phyloP scores from a whole-genome alignment of 1,140 invertebrate genomes.

The Trichomalopsis sarcophagae region DNA sequence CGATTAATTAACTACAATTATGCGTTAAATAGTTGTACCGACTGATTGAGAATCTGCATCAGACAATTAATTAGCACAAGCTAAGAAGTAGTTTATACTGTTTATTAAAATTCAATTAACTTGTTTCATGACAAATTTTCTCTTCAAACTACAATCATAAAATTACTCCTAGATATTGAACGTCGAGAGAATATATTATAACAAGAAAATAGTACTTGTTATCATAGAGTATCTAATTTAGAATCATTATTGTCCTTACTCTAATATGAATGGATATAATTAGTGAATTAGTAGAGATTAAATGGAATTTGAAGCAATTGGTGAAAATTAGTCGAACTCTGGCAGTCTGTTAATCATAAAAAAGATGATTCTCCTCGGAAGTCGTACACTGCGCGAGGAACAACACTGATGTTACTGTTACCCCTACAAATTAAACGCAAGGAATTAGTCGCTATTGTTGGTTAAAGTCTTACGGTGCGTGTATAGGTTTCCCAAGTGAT shows the following conservation, averaged over 20 bases:
- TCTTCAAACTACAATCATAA: no score
- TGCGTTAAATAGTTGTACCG: no score
- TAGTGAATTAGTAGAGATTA: conserved; percentile 34
- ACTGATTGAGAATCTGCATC: no score
- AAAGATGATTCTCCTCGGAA: conserved; percentile 26
- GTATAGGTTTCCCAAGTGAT: background rate
- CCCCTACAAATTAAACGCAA: conserved; percentile 50
- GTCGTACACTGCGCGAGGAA: conserved; percentile 22
- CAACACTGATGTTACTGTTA: conserved; percentile 51
- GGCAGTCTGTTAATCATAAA: conserved; percentile 24
- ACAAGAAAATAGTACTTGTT: background rate
- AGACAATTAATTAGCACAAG: no score
- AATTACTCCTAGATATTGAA: no score
- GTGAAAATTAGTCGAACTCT: conserved; percentile 15
- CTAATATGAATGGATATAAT: background rate
- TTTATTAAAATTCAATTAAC: no score
- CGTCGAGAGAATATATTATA: background rate
- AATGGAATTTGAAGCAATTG: conserved; percentile 27
- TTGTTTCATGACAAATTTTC: no score
- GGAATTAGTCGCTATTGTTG: background rate
- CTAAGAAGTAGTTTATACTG: no score
- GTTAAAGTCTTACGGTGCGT: background rate
- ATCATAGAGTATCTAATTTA: background rate
- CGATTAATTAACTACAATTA: no score
- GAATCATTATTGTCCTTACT: no score